A percentile compares a stretch with the other conserved stretches of the same genome.
Evolutionary conservation across 2,113 vertebrate genomes (phyloP).

Genomic region (Colius striatus): DNA sequence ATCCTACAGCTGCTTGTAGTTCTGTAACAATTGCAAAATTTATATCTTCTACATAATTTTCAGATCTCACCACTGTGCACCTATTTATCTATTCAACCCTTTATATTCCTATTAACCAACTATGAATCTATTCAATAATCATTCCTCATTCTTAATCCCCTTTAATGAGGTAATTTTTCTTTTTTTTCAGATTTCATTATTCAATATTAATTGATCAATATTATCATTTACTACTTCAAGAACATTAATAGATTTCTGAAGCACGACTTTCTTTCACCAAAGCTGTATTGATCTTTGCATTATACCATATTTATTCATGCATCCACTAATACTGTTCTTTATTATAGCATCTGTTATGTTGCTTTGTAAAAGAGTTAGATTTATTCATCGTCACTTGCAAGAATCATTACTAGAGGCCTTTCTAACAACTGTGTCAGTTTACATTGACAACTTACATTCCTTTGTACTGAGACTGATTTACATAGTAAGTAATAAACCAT

Average conservation of each 20-base stretch:
- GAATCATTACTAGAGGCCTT: not conserved
- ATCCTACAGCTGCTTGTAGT: not conserved
- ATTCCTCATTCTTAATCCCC: not conserved
- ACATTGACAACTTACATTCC: not conserved
- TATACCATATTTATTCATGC: not conserved
- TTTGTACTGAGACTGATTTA: not conserved
- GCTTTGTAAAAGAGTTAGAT: not conserved
- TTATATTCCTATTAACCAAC: not conserved
- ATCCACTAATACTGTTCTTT: not conserved
- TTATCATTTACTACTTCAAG: not conserved
- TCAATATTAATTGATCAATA: not conserved
- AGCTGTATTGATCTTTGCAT: not conserved
- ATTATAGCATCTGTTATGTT: not conserved
- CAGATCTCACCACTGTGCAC: not conserved
- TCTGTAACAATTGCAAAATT: not conserved
- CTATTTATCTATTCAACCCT: not conserved
- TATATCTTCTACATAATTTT: not conserved
- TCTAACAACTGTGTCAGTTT: not conserved
- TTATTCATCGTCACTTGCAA: not conserved
- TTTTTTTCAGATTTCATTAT: not conserved
- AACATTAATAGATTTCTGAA: not conserved
- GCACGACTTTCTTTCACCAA: not conserved
- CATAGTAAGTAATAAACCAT: not conserved
- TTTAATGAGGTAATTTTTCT: not conserved
- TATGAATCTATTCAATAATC: not conserved